Evolutionary conservation across 2,888 invertebrate species (phyloP).

Genomic region (Platycheirus rosarum): DNA sequence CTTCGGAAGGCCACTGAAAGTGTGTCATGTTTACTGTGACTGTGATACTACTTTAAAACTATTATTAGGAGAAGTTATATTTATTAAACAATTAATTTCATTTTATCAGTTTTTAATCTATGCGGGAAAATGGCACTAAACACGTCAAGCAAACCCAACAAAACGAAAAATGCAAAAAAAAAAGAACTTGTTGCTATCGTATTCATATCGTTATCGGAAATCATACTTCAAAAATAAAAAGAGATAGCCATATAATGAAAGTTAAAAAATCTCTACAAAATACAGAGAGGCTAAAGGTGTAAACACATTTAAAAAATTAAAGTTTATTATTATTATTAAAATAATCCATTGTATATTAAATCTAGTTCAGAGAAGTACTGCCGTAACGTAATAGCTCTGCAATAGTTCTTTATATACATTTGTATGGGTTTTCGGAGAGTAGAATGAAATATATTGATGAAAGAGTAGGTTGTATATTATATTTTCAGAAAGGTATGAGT

Average conservation of each 20-base stretch:
- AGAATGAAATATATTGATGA: no score
- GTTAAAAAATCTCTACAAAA: background rate
- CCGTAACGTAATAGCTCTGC: no score
- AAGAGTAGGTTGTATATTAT: no score
- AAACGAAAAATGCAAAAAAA: background rate
- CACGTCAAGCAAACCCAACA: background rate
- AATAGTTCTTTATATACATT: no score
- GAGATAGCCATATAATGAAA: background rate
- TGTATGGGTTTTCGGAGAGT: no score
- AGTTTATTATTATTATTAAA: no score
- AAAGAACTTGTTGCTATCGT: slow-evolving; percentile 15
- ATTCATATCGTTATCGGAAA: background rate
- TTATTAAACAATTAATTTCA: slow-evolving; percentile 21
- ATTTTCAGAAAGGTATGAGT: no score
- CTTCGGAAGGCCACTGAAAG: background rate
- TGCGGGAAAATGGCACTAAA: background rate
- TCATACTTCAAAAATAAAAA: background rate
- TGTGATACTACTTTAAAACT: no score
- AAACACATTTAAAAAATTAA: no score
- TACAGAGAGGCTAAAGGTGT: no score
- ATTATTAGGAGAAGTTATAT: background rate
- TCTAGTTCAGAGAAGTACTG: no score
- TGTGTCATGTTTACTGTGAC: background rate
- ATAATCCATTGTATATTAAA: no score
- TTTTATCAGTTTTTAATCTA: slow-evolving; percentile 5